Base-by-base conservation (phyloP, 1,140 invertebrate species). In the Pogonus chalceus region DNA sequence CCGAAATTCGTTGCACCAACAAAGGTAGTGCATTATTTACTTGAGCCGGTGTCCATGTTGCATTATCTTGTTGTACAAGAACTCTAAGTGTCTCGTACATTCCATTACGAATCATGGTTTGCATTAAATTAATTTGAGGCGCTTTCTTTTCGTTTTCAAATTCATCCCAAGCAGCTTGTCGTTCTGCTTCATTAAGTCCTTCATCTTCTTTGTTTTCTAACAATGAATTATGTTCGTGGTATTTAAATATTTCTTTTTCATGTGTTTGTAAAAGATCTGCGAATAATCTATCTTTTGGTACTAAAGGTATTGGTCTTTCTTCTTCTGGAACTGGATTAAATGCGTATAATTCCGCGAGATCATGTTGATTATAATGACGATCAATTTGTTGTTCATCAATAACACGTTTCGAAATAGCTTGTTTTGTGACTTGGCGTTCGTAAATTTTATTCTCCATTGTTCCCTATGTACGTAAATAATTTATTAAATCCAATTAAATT, bases 381-480 rank as follows among this genome's bases (percentile, higher is more conserved):
- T 91, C 85, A 57, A 93, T 88, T 72, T 92, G 89, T 61, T 91
- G 86, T 61, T 92, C 88, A 62, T 94, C 91, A 1, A 93, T 82
- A 0, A 94, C 90, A 51, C 91, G 77, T 61, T 84, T 83, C 0
- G 89, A 82, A 9, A 91, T 74, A 0, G 88, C 90, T 56, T 89
- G 77, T 67, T 93, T 93, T 0, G 84, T 86, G 1, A 93, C 86
- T 73, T 92, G 86, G 7, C 90, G 73, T 66, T 92, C 87, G 68
- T 94, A 93, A 57, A 93, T 90, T 67, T 91, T 91, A 65, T 92
- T 88, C 69, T 94, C 91, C 89, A 94, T 93, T 14, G 89, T 88
- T 7, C 87, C 79, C 62, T 74, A 58, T 10, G 18, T 21, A 54
- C 31, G 35, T 9, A 14, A 4, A 43, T 43, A 3, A n/a, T n/a